phyloP scores from a whole-genome alignment of 2,888 invertebrate genomes.

The Sympetrum striolatum region DNA sequence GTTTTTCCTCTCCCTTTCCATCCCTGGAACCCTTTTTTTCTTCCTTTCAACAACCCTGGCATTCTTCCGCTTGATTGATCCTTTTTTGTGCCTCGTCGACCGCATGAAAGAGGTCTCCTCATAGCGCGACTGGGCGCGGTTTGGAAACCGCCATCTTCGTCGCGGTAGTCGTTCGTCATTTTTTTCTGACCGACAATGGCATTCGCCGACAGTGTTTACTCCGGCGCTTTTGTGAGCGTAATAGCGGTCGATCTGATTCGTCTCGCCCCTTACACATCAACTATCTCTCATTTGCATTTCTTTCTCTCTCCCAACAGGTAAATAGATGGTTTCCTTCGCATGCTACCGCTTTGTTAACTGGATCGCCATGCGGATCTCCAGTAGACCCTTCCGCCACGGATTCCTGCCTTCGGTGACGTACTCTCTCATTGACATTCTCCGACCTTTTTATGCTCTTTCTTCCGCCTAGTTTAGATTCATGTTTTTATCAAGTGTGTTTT shows the following conservation, averaged over 20 bases:
- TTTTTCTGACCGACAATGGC: not conserved
- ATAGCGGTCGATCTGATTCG: constrained; percentile 9
- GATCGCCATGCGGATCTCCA: not conserved
- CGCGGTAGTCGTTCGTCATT: not conserved
- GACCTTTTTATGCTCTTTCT: not conserved
- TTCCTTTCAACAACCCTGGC: not conserved
- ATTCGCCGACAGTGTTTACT: not conserved
- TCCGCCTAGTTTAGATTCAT: not conserved
- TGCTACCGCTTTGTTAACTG: not conserved
- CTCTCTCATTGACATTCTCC: not conserved
- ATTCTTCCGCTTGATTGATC: not conserved
- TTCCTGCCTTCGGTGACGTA: not conserved
- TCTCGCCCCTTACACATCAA: not conserved
- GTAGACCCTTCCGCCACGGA: not conserved
- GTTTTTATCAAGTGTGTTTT: not conserved
- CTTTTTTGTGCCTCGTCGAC: not conserved
- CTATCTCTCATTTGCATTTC: not conserved
- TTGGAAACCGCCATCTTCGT: not conserved
- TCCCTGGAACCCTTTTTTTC: not conserved
- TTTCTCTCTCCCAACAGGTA: constrained; percentile 23
- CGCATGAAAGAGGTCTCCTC: not conserved
- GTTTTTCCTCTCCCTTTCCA: not conserved
- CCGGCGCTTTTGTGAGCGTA: not conserved
- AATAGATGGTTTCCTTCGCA: not conserved
- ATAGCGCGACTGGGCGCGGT: not conserved